Conservation (phyloP, 2,113 vertebrate species). For the Falcunculus frontatus region DNA sequence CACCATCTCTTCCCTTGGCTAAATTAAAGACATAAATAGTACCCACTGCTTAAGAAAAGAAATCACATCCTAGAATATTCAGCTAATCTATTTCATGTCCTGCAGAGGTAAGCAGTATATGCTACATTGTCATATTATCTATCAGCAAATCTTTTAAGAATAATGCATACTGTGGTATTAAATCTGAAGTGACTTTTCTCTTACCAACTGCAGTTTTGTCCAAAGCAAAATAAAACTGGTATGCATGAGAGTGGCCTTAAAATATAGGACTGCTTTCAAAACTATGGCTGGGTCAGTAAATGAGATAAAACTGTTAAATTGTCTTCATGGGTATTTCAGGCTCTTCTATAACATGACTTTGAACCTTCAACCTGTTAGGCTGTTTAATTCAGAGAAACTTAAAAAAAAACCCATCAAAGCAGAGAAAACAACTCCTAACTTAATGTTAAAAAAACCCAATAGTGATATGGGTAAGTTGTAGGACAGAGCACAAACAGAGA, state of each 20-base stretch:
- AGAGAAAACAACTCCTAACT: neutral
- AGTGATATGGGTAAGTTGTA: neutral
- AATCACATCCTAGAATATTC: neutral
- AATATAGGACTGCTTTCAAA: neutral
- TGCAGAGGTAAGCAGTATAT: neutral
- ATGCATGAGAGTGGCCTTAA: neutral
- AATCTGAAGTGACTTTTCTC: neutral
- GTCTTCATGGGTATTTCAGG: neutral
- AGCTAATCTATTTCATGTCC: neutral
- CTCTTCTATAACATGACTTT: neutral
- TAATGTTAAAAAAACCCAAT: neutral
- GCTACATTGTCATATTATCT: neutral
- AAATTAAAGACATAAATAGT: constrained; percentile 52
- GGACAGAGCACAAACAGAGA: neutral
- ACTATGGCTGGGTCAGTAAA: neutral
- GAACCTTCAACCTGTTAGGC: neutral
- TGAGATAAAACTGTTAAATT: neutral
- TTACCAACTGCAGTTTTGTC: neutral
- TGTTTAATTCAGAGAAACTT: neutral
- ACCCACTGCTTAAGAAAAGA: neutral
- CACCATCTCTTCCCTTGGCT: constrained; percentile 95
- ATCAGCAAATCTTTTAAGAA: neutral
- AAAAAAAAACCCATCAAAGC: neutral
- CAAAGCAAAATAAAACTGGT: neutral
- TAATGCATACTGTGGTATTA: neutral